Conservation (phyloP, 53 echinoderm and acorn worm genomes). For the Holothuria scabra region DNA sequence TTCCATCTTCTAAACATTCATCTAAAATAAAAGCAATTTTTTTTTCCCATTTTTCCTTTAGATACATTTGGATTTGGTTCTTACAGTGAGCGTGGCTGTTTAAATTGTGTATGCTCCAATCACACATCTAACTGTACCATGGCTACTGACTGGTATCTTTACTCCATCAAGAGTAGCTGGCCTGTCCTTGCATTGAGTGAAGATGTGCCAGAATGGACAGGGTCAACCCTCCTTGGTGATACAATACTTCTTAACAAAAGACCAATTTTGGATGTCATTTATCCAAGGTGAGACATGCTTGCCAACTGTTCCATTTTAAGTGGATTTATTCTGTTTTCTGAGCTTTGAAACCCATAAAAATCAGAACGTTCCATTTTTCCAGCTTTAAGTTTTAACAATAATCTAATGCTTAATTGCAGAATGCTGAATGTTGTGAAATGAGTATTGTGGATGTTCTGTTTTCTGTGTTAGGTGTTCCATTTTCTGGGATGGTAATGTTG, state of each 20-base stretch:
- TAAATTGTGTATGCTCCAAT: constrained; percentile 80
- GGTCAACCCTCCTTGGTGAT: constrained; percentile 46
- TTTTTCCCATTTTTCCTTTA: constrained; percentile 25
- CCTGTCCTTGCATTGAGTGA: constrained; percentile 73
- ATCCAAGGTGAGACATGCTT: constrained; percentile 95
- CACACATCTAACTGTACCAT: constrained; percentile 77
- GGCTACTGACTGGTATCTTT: constrained; percentile 63
- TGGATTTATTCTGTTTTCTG: no score
- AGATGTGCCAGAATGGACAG: constrained; percentile 82
- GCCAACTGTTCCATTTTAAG: no score
- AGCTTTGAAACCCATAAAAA: no score
- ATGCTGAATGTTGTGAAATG: no score
- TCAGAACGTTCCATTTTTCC: no score
- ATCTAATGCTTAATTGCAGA: no score
- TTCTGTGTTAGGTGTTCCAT: no score
- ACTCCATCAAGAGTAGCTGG: constrained; percentile 64
- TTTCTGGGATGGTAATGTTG: no score
- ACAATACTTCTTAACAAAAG: constrained; percentile 52
- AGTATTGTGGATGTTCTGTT: no score
- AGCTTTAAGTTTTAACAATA: no score
- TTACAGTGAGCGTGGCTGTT: constrained; percentile 91
- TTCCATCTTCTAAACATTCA: no score
- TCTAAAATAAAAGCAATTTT: background rate
- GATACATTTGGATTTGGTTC: constrained; percentile 88
- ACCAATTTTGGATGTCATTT: constrained; percentile 63